Base-by-base conservation (phyloP, 1,140 invertebrate genomes). In the Trichonephila inaurata region DNA sequence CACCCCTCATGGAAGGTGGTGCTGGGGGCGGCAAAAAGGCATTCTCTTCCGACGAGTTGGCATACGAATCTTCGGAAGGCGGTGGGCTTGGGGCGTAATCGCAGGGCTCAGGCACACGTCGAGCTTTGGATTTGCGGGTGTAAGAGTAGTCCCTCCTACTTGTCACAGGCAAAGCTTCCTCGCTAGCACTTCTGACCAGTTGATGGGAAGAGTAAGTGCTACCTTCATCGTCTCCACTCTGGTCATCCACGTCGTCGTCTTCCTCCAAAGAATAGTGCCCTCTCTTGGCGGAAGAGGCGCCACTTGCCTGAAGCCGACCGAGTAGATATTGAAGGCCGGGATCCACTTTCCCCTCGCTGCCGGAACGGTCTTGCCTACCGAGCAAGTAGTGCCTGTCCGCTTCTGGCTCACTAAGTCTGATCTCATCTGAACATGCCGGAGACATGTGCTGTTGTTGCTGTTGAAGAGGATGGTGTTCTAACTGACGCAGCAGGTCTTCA, bases 141-240 rank as follows among this genome's bases (percentile, higher is more conserved):
- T 94, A 94, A 40, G 24, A 88, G 85, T 94, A 90, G 81, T 94
- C 92, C 28, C 89, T 69, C 83, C 94, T 95, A 18, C 89, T 96
- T 95, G 96, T 96, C 95, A 97, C 97, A 95, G 97, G 97, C 96
- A 98, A 97, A 95, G 97, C 97, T 96, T 98, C 97, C 96, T 98
- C 98, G 97, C 97, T 98, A 96, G 97, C 98, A 97, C 97, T 98
- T 96, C 97, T 97, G 97, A 97, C 97, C 97, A 98, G 97, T 97
- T 97, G 97, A 97, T 97, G 97, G 97, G 98, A 97, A 97, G 98
- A 97, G 97, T 98, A 97, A 28, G 92, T 94, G 88, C 94, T 94
- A 4, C 94, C 94, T 24, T 94, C 94, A 18, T 94, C 94, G 18
- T 93, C 92, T 21, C 61, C 87, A 19, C 72, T 69, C 40, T 66